phyloP scores from a whole-genome alignment of 2,113 vertebrate species.

The Haliaeetus leucogaster region DNA sequence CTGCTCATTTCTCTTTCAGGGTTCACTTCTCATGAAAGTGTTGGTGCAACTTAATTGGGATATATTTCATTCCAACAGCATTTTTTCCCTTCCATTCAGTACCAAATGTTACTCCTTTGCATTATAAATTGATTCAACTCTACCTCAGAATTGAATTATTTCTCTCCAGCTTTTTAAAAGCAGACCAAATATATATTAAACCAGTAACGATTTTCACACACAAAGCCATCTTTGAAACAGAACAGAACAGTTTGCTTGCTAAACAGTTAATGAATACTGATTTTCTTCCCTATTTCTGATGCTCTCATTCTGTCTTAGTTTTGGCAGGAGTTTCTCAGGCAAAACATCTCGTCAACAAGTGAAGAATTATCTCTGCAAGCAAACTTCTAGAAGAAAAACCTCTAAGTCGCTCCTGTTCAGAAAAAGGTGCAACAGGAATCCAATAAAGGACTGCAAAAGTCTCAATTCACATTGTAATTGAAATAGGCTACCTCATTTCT shows the following conservation, averaged over 20 bases:
- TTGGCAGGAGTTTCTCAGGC: slow-evolving; percentile 26
- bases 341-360: neutral
- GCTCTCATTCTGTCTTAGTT: slow-evolving; percentile 58
- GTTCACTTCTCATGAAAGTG: neutral
- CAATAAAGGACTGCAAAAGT: neutral
- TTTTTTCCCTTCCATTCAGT: neutral
- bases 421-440: neutral
- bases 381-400: neutral
- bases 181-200: neutral
- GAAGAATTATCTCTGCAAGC: neutral
- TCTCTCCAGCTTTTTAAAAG: neutral
- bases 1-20: neutral
- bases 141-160: neutral
- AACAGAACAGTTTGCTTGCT: neutral
- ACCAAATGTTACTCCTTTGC: neutral
- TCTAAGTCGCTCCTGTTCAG: neutral
- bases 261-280: slow-evolving; percentile 1
- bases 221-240: neutral
- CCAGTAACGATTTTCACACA: neutral
- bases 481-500: neutral
- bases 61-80: neutral
- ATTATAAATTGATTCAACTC: neutral
- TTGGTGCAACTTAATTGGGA: neutral
- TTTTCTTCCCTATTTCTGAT: slow-evolving; percentile 4
- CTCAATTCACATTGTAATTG: neutral